These are phyloP conservation scores for Xiphophorus hellerii DNA, from an alignment of 2,113 vertebrate species.

Conservation along the genomic window DNA sequence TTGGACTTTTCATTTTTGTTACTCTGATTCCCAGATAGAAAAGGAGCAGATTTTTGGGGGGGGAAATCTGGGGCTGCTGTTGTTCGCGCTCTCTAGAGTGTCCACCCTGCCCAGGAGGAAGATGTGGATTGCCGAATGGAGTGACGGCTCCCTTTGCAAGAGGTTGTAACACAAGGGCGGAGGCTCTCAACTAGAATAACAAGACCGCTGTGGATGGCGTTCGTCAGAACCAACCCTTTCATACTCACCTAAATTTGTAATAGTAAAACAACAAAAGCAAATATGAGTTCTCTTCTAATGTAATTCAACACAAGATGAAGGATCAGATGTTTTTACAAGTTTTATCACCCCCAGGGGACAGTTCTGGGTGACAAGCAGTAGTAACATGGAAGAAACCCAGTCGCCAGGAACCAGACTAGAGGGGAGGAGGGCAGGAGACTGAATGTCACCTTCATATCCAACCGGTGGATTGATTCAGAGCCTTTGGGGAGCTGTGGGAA, in stretches of 20 bases:
- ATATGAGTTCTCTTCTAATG: background rate
- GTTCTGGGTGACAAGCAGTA: constrained; percentile 34
- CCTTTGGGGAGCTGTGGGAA: constrained; percentile 58
- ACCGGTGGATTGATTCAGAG: constrained; percentile 60
- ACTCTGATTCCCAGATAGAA: background rate
- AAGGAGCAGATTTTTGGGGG: constrained; percentile 23
- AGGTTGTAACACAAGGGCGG: constrained; percentile 26
- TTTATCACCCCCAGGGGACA: background rate
- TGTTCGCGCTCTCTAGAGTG: constrained; percentile 43
- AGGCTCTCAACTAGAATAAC: constrained; percentile 48
- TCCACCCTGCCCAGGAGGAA: constrained; percentile 48
- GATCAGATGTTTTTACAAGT: constrained; percentile 1
- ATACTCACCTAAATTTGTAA: background rate
- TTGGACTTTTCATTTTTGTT: background rate
- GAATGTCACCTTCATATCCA: constrained; percentile 66
- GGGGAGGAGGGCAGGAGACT: constrained; percentile 29
- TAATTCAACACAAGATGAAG: background rate
- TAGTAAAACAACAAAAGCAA: constrained; percentile 11
- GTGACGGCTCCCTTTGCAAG: constrained; percentile 55
- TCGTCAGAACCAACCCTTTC: constrained; percentile 4
- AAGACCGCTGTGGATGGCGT: constrained; percentile 10
- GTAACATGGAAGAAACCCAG: constrained; percentile 42
- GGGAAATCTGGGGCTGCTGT: constrained; percentile 37
- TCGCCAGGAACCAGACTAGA: constrained; percentile 24
- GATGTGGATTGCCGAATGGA: constrained; percentile 52